Base-by-base conservation (phyloP, 2,797 vertebrate species). In the Syngnathus acus region DNA sequence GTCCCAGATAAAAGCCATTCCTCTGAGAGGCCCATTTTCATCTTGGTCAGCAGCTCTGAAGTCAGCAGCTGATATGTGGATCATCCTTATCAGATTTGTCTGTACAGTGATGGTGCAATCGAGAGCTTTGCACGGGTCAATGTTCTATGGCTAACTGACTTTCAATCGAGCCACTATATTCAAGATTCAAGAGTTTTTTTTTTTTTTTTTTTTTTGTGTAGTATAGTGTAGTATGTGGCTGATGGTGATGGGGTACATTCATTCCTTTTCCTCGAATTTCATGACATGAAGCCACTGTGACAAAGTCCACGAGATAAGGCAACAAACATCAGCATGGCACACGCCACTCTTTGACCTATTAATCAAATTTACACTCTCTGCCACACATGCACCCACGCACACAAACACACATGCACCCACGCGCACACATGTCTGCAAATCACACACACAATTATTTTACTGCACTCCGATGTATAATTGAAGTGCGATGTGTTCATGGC, bases 281-380 rank as follows among this genome's bases (percentile, higher is more conserved):
- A 76, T 68, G 65, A 70, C 72, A 79, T 70, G 23, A 78, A 82
- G 57, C 72, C 72, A 70, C 4, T 1, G 62, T 66, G 60, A 54
- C 85, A 88, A 90, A 88, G 89, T 90, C 84, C 82, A 75, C 43
- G 61, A 73, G 79, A 83, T 42, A 74, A 78, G 68, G 84, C 82
- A 87, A 80, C 83, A 84, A 87, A 86, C 76, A 82, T 80, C 79
- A 81, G 72, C 75, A 74, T 63, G 67, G 76, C 69, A 78, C 72
- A 81, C 69, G 78, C 23, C 69, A 86, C 74, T 74, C 85, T 89
- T 87, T 89, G 78, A 84, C 84, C 86, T 68, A 75, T 81, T 82
- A 78, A 82, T 81, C 77, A 75, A 57, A 57, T 8, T 57, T 38
- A n/a, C n/a, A 6, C 59, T 32, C 67, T 65, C 47, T 65, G 65